Evolutionary conservation across 2,888 invertebrate genomes (phyloP).

Genomic region (Chirona hameri): DNA sequence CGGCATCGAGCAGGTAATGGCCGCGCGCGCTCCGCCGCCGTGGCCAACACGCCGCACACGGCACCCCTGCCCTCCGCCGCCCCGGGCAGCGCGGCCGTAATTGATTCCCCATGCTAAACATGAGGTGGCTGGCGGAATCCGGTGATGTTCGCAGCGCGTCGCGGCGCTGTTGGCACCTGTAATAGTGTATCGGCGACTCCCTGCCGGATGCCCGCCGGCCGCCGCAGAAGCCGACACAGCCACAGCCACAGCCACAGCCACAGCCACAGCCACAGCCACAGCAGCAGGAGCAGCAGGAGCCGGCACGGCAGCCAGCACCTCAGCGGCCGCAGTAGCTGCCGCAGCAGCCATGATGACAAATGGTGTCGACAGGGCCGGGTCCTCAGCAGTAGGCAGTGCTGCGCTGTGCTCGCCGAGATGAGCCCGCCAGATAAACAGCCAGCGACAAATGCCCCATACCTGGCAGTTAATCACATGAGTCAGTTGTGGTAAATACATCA

Average conservation of each 20-base stretch:
- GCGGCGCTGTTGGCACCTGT: background rate
- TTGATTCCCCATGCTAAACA: constrained; percentile 6
- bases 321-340: no score
- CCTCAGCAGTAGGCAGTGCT: background rate
- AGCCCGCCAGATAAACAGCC: background rate
- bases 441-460: background rate
- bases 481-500: background rate
- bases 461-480: background rate
- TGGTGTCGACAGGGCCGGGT: background rate
- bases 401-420: background rate
- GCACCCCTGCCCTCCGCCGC: background rate
- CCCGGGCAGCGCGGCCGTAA: background rate
- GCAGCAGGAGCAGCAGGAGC: no score
- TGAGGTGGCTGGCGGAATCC: background rate
- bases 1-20: background rate
- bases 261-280: no score
- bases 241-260: background rate
- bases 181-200: background rate
- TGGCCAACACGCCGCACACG: no score
- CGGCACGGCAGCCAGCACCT: no score
- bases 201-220: background rate
- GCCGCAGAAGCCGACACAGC: background rate
- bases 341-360: background rate
- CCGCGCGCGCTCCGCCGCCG: background rate
- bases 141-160: background rate